Evolutionary conservation across 2,797 vertebrate genomes (phyloP), one percentile per base, ranked within the genome.

Genomic region (Brachymystax lenok): DNA sequence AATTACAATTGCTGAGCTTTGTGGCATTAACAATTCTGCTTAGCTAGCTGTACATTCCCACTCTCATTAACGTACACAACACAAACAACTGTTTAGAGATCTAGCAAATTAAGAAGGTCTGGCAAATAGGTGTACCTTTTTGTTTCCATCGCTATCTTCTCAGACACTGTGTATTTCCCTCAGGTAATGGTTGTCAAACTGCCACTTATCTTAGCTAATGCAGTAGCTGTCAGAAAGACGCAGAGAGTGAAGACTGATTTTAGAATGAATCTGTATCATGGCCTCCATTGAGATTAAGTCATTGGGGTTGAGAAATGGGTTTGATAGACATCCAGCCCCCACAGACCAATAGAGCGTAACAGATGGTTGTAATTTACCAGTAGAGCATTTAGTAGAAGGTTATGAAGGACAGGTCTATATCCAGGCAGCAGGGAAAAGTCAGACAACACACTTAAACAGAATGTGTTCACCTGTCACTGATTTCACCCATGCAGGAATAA

Each of bases 301-400:
- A 16, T 16, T 68, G 66, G 28, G 17, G 66, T 30, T 68, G 28
- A 30, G 30, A 64, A 69, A 71, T 71, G 46, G 69, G n/a, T 72
- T 66, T 71, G 27, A 67, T 68, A 67, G 68, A 72, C 33, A 74
- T 40, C 64, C 40, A 33, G 17, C 40, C 56, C n/a, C 33, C 66
- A 27, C 13, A 19, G 66, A 33, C 66, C 66, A 68, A 68, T 68
- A 19, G 66, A 68, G 66, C 14, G 8, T 24, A 21, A n/a, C 59
- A 24, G 21, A 24, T 46, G 59, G 3, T 63, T 21, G n/a, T 63
- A 24, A 33, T 68, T 17, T 33, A 35, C 12, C 59, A 63, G 59
- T 63, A 61, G 21, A 24, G 8, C 8, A 27, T 10, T 63, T 63
- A 61, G 59, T 59, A 61, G 56, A 61, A 61, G 7, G 8, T 21